Evolutionary conservation across 2,113 vertebrate species (phyloP), one percentile per base, ranked within the genome.

Genomic region (Sturnus vulgaris): DNA sequence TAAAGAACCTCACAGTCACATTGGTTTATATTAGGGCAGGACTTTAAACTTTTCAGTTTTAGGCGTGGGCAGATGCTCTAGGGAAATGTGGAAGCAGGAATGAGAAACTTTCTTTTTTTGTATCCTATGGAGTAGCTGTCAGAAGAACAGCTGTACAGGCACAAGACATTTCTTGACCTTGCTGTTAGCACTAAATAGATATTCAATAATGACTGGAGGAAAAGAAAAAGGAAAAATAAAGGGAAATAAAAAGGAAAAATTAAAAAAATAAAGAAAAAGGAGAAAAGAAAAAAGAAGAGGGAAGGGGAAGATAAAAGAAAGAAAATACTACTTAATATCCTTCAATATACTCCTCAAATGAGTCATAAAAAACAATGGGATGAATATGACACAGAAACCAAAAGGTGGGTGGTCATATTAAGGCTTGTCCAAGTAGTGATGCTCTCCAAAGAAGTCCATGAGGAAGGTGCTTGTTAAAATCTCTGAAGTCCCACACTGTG

Each of bases 21-120:
- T 17, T 52, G 40, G 7, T 75, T 95, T 86, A 21, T 81, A 65
- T 59, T 87, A 91, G 28, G 11, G 12, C 10, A 80, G 9, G 4
- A 49, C 86, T 82, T 92, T 37, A 89, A 82, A 81, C 25, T 35
- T 92, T 94, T 91, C 42, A n/a, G 37, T 90, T 93, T 92, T 59
- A 90, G 40, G 68, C 1, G 2, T 71, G 53, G 4, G 44, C 31
- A 91, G 47, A 52, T 76, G 40, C 16, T 63, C 22, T 65, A 52
- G 46, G n/a, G 33, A 87, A 11, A 4, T 59, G 61, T 25, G 10
- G 20, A 72, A 92, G 53, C 10, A 37, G 37, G 25, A 78, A n/a
- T 0, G 22, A 50, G 56, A 84, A 83, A 71, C 9, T 70, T 82
- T 53, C 8, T 82, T 19, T 28, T 86, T 83, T 82, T 84, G 21